phyloP scores from a whole-genome alignment of 2,113 vertebrate species.

The Oncorhynchus kisutch region DNA sequence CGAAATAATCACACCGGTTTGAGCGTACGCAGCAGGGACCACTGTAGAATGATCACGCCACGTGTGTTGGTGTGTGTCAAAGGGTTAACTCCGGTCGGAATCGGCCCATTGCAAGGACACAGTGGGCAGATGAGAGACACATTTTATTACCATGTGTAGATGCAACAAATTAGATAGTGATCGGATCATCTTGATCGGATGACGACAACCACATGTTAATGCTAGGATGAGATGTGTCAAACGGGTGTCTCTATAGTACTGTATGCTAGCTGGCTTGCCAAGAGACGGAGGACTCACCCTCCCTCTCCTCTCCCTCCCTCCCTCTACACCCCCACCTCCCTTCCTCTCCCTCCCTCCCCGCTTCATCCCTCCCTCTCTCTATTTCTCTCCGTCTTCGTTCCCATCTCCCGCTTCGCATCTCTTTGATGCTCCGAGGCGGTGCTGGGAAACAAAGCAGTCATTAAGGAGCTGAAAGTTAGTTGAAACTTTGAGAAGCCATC shows the following conservation, averaged over 20 bases:
- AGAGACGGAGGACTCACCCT: background rate
- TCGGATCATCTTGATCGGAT: too few relatives aligned
- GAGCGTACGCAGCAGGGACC: too few relatives aligned
- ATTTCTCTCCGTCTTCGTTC: background rate
- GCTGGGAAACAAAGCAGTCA: background rate
- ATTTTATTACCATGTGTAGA: too few relatives aligned
- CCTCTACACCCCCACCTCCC: background rate
- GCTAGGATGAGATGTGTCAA: background rate
- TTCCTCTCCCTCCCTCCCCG: background rate
- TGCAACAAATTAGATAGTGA: too few relatives aligned
- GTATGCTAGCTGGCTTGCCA: too few relatives aligned
- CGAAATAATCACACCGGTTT: too few relatives aligned
- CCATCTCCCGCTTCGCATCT: background rate
- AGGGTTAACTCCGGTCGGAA: too few relatives aligned
- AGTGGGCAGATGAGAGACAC: too few relatives aligned
- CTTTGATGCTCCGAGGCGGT: background rate
- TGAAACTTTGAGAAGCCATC: constrained; percentile 3
- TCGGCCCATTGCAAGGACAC: too few relatives aligned
- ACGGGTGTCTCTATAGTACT: background rate
- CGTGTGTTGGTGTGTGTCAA: too few relatives aligned
- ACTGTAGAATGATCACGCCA: too few relatives aligned
- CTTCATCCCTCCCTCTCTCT: background rate
- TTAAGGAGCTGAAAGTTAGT: background rate
- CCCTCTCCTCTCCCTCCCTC: background rate
- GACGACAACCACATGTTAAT: too few relatives aligned